Evolutionary conservation across 2,113 vertebrate species (phyloP).

Genomic region (Pterocles orientalis): DNA sequence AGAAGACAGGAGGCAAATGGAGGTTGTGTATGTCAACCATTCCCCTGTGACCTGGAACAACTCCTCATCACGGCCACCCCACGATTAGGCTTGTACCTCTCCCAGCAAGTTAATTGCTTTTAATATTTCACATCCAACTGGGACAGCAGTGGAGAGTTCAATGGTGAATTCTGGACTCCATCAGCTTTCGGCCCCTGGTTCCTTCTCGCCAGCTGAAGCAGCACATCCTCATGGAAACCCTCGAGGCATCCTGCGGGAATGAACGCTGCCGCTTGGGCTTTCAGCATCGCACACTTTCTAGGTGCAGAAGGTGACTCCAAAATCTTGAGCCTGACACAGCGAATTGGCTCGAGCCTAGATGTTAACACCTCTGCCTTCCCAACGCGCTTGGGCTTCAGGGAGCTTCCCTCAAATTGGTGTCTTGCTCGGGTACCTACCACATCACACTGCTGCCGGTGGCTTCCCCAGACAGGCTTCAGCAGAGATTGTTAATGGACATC

Average conservation of each 20-base stretch:
- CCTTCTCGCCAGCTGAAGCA: not conserved
- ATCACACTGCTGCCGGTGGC: too few species aligned
- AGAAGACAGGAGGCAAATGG: not conserved
- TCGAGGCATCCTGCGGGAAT: rapidly evolving
- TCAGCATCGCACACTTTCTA: not conserved
- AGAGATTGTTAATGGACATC: not conserved
- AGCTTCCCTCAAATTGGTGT: not conserved
- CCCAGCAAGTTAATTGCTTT: not conserved
- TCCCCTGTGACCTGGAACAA: not conserved
- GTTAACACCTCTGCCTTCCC: not conserved
- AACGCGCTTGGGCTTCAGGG: rapidly evolving
- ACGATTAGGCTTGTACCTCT: not conserved
- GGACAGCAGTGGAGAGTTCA: not conserved
- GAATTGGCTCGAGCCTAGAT: not conserved
- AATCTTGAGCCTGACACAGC: not conserved
- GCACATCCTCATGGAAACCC: not conserved
- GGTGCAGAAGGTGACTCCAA: not conserved
- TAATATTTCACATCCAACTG: not conserved
- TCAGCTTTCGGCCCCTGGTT: not conserved
- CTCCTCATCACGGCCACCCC: not conserved
- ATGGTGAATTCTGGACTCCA: not conserved
- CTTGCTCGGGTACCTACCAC: not conserved
- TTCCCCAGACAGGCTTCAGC: not conserved
- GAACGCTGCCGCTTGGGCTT: not conserved
- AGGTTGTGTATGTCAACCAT: not conserved